Percentiles rank a stretch among this genome's conserved stretches.
Conservation (phyloP, 2,797 vertebrate species). For the Anableps anableps region DNA sequence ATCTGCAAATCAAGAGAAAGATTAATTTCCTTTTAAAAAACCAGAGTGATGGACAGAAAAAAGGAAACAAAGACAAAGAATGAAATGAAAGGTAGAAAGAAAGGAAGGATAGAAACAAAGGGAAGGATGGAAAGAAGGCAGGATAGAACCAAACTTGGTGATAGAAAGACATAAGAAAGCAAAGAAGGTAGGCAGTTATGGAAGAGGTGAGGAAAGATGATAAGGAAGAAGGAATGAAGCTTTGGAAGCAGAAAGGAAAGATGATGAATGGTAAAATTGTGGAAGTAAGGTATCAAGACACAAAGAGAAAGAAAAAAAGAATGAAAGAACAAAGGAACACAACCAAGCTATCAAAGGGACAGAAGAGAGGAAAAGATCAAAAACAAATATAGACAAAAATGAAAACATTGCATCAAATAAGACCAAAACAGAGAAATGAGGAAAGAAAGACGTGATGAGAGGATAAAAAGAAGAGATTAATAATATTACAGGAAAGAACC, state of each 20-base stretch:
- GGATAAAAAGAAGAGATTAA: neutral
- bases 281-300: neutral
- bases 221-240: neutral
- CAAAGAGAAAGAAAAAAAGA: no score
- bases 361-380: neutral
- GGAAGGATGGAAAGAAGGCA: neutral
- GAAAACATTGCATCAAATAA: neutral
- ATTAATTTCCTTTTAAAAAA: neutral
- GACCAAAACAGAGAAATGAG: neutral
- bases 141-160: neutral
- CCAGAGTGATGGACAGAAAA: neutral
- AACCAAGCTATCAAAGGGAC: no score
- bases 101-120: neutral
- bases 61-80: neutral
- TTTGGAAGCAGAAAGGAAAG: no score
- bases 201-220: neutral
- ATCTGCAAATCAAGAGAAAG: neutral
- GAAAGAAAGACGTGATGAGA: neutral
- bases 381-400: neutral
- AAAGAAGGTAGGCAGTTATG: neutral
- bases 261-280: neutral
- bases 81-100: neutral
- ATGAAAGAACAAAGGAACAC: neutral
- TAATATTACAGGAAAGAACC: neutral
- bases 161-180: neutral